Percentiles rank a stretch among this genome's conserved stretches.
phyloP scores from a whole-genome alignment of 2,888 invertebrate genomes.

The Acrobasis repandana region DNA sequence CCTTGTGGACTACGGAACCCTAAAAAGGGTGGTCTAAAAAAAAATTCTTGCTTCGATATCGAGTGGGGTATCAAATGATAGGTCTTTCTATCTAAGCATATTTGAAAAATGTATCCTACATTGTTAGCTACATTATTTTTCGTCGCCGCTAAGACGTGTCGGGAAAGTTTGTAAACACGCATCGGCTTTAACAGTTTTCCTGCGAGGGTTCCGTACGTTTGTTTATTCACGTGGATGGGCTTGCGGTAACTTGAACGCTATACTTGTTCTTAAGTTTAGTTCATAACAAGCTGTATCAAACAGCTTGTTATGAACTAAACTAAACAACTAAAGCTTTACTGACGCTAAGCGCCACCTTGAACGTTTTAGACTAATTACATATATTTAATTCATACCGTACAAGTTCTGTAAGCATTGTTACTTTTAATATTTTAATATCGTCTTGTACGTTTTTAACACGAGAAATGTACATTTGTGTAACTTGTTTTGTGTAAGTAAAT shows the following conservation, averaged over 20 bases:
- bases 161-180: constrained; percentile 59
- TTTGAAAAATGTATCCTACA: too few relatives aligned
- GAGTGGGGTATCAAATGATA: too few relatives aligned
- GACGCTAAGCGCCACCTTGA: constrained; percentile 6
- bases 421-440: neutral
- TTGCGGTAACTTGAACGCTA: constrained; percentile 39
- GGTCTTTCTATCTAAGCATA: too few relatives aligned
- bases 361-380: neutral
- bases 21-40: too few relatives aligned
- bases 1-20: too few relatives aligned
- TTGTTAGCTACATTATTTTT: too few relatives aligned
- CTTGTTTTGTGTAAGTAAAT: too few relatives aligned
- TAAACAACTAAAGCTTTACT: constrained; percentile 30
- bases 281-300: constrained; percentile 42
- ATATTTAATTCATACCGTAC: neutral
- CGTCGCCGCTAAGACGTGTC: constrained; percentile 46
- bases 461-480: neutral
- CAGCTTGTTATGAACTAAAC: constrained; percentile 45
- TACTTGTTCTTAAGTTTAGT: constrained; percentile 46
- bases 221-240: constrained; percentile 57
- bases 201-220: constrained; percentile 44
- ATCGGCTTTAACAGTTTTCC: constrained; percentile 46
- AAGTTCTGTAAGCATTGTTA: neutral
- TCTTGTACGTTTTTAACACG: neutral
- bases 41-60: too few relatives aligned